Percentiles rank a stretch among this genome's conserved stretches.
Evolutionary conservation across 2,113 vertebrate genomes (phyloP).

Genomic region (Nibea albiflora): DNA sequence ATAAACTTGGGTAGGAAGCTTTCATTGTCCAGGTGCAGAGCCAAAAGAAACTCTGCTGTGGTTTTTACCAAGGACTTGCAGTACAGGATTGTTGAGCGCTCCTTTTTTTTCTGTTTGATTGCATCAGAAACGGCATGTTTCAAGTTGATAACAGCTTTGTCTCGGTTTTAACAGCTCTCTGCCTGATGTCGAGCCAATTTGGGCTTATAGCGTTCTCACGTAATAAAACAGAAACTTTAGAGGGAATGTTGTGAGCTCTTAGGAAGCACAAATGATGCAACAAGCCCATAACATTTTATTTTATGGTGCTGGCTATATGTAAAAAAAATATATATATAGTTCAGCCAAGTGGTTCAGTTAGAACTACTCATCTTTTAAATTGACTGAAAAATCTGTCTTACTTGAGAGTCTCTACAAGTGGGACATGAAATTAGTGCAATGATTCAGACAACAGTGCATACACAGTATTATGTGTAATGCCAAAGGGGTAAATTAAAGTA

Average conservation of each 20-base stretch:
- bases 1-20: neutral
- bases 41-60: neutral
- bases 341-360: neutral
- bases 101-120: neutral
- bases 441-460: neutral
- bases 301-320: neutral
- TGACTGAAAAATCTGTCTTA: neutral
- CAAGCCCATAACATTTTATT: neutral
- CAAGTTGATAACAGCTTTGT: neutral
- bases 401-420: neutral
- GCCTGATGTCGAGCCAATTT: neutral
- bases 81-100: neutral
- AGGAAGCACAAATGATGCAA: neutral
- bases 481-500: neutral
- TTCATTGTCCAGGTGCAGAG: neutral
- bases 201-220: neutral
- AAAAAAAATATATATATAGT: neutral
- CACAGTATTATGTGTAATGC: neutral
- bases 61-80: neutral
- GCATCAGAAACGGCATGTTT: neutral
- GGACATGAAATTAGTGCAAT: neutral
- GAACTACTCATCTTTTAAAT: neutral
- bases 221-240: neutral
- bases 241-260: neutral
- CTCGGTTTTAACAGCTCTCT: neutral